Percentiles rank a stretch among this genome's conserved stretches.
These are phyloP conservation scores for Agrochola lota DNA, from an alignment of 2,888 invertebrate species.

Conservation along the genomic window DNA sequence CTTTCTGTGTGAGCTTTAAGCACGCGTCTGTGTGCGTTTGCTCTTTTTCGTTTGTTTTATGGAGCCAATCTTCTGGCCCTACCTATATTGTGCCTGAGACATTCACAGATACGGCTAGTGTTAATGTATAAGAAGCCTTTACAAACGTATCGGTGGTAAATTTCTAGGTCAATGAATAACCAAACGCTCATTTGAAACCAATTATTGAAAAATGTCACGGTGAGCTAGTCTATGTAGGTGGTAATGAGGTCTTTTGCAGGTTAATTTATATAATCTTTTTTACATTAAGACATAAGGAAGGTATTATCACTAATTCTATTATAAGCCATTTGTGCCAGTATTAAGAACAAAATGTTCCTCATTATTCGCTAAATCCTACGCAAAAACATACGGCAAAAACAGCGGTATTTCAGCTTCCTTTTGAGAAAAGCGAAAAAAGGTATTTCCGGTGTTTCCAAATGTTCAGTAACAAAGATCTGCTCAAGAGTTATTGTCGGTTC, in stretches of 20 bases:
- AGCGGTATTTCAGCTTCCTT: neutral
- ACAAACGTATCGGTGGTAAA: constrained; percentile 13
- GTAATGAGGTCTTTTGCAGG: constrained; percentile 8
- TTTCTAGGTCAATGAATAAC: constrained; percentile 24
- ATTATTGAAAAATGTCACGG: constrained; percentile 23
- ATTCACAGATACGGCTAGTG: constrained; percentile 4
- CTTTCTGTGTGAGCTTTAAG: neutral
- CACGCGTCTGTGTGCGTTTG: neutral
- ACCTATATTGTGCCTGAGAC: neutral
- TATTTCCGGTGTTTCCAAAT: constrained; percentile 18
- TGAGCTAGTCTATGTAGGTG: constrained; percentile 15
- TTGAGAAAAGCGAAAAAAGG: constrained; percentile 9
- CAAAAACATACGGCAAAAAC: neutral
- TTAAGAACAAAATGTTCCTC: neutral
- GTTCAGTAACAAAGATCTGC: constrained; percentile 48
- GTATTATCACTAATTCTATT: neutral
- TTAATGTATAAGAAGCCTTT: constrained; percentile 18
- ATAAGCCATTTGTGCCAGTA: neutral
- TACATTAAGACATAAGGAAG: neutral
- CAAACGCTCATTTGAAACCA: neutral
- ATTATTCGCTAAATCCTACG: neutral
- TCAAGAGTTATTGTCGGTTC: constrained; percentile 52
- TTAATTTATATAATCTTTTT: neutral
- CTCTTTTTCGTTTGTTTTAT: neutral
- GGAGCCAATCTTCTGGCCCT: neutral